Evolutionary conservation across 2,113 vertebrate genomes (phyloP), one percentile per base, ranked within the genome.

Genomic region (Struthidea cinerea): DNA sequence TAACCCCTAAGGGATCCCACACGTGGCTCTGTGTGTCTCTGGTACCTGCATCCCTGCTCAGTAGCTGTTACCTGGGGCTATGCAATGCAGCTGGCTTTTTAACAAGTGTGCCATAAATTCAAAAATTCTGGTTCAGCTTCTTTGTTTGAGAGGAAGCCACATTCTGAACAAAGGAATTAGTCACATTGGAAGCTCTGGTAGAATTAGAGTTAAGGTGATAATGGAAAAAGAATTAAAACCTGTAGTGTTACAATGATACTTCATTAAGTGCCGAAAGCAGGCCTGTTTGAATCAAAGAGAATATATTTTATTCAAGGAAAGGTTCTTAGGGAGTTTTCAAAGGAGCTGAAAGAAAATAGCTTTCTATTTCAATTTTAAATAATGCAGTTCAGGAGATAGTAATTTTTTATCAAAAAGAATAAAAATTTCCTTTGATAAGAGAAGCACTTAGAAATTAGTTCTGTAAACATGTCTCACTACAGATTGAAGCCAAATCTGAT

Each of bases 351-450:
- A 87, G 50, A 63, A 92, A 92, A 73, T 30, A 68, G 39, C 26
- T 81, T 95, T 61, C 67, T 65, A 46, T 82, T 89, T 82, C 49
- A 69, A 24, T 75, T 87, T 82, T 90, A 91, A 90, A 93, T 73
- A 85, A 87, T 64, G 50, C 26, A n/a, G 26, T 67, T 92, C 35
- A 61, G 41, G 21, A 89, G 59, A 94, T 5, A 53, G 35, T 22
- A 27, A 67, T 33, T 91, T 91, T 83, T 84, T 42, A 79, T 85
- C 33, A 89, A 87, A 94, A 96, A 82, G 32, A 87, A 89, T 87
- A 80, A 84, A 74, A 84, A 27, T 22, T 37, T 90, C 26, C 52
- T 93, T 79, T 94, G 55, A 80, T 89, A 89, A 82, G 22, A 70
- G 24, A 81, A 90, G 33, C 32, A 84, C 74, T 90, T 81, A 81